phyloP scores from a whole-genome alignment of 2,113 vertebrate genomes.

The Brachionichthys hirsutus region DNA sequence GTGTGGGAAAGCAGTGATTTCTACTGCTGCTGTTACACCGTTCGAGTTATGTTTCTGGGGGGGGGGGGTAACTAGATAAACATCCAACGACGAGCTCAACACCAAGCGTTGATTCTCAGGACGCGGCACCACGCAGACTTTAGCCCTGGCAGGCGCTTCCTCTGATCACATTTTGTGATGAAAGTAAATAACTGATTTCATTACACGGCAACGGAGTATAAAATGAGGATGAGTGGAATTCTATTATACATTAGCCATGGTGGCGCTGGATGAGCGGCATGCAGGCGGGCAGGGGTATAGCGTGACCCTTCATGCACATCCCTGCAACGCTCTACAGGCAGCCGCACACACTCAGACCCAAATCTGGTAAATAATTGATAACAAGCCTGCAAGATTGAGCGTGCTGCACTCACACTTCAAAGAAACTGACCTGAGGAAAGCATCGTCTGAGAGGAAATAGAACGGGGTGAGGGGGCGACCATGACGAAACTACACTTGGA shows the following conservation, averaged over 20 bases:
- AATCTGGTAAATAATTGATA: slow-evolving; percentile 71
- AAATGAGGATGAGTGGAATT: slow-evolving; percentile 69
- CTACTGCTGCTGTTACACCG: slow-evolving; percentile 7
- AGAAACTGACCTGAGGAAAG: slow-evolving; percentile 57
- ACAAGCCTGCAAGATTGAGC: slow-evolving; percentile 68
- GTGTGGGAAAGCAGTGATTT: slow-evolving; percentile 24
- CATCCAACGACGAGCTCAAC: slow-evolving; percentile 14
- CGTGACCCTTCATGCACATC: slow-evolving; percentile 41
- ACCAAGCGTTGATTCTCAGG: slow-evolving; percentile 29
- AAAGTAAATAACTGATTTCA: slow-evolving; percentile 74
- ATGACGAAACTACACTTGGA: background rate
- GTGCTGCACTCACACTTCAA: slow-evolving; percentile 51
- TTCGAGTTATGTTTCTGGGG: slow-evolving; percentile 11
- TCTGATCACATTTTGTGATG: slow-evolving; percentile 69
- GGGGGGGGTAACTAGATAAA: slow-evolving; percentile 29
- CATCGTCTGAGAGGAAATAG: slow-evolving; percentile 41
- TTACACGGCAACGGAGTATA: slow-evolving; percentile 69
- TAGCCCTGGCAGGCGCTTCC: slow-evolving; percentile 62
- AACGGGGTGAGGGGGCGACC: slow-evolving; percentile 10
- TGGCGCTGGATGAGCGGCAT: slow-evolving; percentile 42
- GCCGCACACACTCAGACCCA: slow-evolving; percentile 37
- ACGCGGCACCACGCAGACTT: slow-evolving; percentile 48
- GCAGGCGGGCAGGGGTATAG: slow-evolving; percentile 46
- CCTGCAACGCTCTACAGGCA: slow-evolving; percentile 23
- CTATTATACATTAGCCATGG: slow-evolving; percentile 69